Conservation (phyloP, 2,888 invertebrate species). For the Epistrophella euchroma region DNA sequence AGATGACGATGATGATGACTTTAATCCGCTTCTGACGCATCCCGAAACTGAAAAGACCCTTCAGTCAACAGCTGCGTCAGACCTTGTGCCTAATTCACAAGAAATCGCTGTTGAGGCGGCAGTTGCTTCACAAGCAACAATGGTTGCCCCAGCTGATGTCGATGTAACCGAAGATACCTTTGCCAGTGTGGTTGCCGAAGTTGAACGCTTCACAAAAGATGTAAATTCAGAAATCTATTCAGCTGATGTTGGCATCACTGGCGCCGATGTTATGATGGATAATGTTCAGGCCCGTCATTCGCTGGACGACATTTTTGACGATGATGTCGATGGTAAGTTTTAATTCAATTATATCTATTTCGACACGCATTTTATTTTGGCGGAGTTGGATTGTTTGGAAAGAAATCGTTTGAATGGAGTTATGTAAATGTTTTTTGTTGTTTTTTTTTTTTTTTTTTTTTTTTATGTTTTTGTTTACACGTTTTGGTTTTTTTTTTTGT, state of each 20-base stretch:
- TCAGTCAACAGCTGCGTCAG: slow-evolving; percentile 48
- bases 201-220: slow-evolving; percentile 61
- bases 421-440: slow-evolving; percentile 35
- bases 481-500: neutral
- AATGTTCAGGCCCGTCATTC: slow-evolving; percentile 64
- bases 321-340: slow-evolving; percentile 70
- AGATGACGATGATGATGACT: slow-evolving; percentile 56
- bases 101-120: slow-evolving; percentile 58
- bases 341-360: slow-evolving; percentile 13
- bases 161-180: slow-evolving; percentile 63
- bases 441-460: slow-evolving; percentile 6
- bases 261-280: slow-evolving; percentile 70
- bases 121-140: slow-evolving; percentile 40
- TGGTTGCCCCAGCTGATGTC: slow-evolving; percentile 27
- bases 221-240: slow-evolving; percentile 65
- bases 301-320: slow-evolving; percentile 66
- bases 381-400: slow-evolving; percentile 67
- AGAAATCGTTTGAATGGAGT: slow-evolving; percentile 66
- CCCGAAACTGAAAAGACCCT: slow-evolving; percentile 61
- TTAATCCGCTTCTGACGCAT: slow-evolving; percentile 60
- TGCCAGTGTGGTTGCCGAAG: slow-evolving; percentile 71
- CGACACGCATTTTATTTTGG: slow-evolving; percentile 22
- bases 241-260: slow-evolving; percentile 61
- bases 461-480: neutral
- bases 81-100: slow-evolving; percentile 63